Percentiles rank a stretch among this genome's conserved stretches.
Evolutionary conservation across 1,140 invertebrate genomes (phyloP).

Genomic region (Dreissena polymorpha): DNA sequence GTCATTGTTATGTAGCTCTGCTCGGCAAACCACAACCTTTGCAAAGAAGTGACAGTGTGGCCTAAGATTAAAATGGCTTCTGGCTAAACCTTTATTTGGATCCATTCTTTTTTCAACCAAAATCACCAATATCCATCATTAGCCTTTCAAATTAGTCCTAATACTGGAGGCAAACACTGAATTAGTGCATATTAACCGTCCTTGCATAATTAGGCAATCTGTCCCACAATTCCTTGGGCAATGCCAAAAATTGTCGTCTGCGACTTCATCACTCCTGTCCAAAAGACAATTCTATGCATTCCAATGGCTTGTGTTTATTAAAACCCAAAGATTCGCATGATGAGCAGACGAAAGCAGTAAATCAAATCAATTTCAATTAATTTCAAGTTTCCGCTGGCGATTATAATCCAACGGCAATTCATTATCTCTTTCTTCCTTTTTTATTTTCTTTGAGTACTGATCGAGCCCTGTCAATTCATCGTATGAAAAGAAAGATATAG

Average conservation of each 20-base stretch:
- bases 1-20: too few relatives aligned
- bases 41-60: conserved; percentile 24
- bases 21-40: not conserved
- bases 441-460: conserved; percentile 23
- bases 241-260: conserved; percentile 17
- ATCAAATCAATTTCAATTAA: conserved; percentile 56
- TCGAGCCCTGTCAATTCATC: conserved; percentile 41
- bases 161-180: conserved; percentile 49
- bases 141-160: conserved; percentile 44
- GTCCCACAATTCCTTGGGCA: conserved; percentile 31
- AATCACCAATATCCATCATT: conserved; percentile 42
- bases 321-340: conserved; percentile 44
- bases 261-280: conserved; percentile 14
- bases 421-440: conserved; percentile 36
- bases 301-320: conserved; percentile 44
- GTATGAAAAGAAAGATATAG: conserved; percentile 25
- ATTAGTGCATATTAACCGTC: conserved; percentile 40
- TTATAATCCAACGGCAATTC: conserved; percentile 50
- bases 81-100: conserved; percentile 16
- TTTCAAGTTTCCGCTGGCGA: conserved; percentile 40
- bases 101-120: conserved; percentile 21
- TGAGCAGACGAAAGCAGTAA: conserved; percentile 40
- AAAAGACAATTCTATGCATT: conserved; percentile 50
- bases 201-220: conserved; percentile 52
- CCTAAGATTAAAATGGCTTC: conserved; percentile 21